phyloP scores from a whole-genome alignment of 1,140 invertebrate genomes.

The Sycophila sp. region DNA sequence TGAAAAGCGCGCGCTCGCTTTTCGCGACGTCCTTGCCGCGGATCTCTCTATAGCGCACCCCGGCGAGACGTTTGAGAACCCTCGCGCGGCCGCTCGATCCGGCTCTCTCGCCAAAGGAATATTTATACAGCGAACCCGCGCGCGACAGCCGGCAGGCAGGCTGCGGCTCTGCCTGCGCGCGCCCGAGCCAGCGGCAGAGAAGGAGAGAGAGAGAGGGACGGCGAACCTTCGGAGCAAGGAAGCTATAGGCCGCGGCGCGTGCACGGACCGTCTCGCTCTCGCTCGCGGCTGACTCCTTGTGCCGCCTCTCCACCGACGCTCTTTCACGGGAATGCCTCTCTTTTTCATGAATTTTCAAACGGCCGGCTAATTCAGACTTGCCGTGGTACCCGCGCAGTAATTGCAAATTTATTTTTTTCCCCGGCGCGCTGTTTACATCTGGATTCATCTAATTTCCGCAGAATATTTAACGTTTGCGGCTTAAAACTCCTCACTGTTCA shows the following conservation, averaged over 20 bases:
- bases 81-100: background rate
- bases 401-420: too few relatives aligned
- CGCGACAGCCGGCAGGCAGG: constrained; percentile 6
- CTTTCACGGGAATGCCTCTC: background rate
- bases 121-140: background rate
- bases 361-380: too few relatives aligned
- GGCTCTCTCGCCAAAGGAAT: background rate
- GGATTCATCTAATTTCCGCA: too few relatives aligned
- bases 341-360: background rate
- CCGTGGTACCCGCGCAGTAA: background rate
- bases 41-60: too few relatives aligned
- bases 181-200: too few relatives aligned
- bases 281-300: background rate
- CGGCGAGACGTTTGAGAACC: constrained; percentile 7
- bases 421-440: too few relatives aligned
- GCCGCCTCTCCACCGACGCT: constrained; percentile 7
- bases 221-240: constrained; percentile 7
- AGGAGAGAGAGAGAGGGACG: constrained; percentile 19
- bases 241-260: too few relatives aligned
- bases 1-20: too few relatives aligned
- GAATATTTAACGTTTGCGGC: too few relatives aligned
- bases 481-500: too few relatives aligned
- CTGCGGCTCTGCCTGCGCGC: constrained; percentile 29
- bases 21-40: too few relatives aligned
- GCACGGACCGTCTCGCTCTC: constrained; percentile 34